phyloP scores from a whole-genome alignment of 2,113 vertebrate genomes.

The Sceloporus tristichus region DNA sequence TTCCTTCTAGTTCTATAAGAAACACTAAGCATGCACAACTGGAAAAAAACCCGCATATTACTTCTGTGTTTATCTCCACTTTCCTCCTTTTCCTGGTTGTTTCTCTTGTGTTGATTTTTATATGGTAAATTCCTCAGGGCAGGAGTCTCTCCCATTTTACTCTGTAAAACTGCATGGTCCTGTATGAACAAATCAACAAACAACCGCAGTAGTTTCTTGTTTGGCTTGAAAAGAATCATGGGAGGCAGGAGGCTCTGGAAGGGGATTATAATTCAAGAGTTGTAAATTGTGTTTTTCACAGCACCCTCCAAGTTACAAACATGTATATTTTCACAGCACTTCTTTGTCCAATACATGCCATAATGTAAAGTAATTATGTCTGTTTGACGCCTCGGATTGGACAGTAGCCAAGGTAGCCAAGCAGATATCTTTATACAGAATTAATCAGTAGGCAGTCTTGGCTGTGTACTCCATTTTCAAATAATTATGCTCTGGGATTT shows the following conservation, averaged over 20 bases:
- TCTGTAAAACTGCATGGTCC: background rate
- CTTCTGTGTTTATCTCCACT: background rate
- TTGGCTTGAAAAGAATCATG: background rate
- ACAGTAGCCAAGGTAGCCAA: background rate
- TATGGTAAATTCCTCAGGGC: background rate
- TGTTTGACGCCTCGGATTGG: background rate
- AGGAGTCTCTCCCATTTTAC: too few relatives aligned
- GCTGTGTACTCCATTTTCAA: background rate
- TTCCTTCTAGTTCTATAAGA: background rate
- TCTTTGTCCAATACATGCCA: background rate
- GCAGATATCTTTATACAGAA: background rate
- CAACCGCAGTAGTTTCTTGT: background rate
- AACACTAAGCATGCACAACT: background rate
- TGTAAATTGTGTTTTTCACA: background rate
- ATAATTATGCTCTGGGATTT: constrained; percentile 15
- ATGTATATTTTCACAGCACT: background rate
- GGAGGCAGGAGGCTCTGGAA: background rate
- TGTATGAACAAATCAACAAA: background rate
- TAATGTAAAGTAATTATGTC: background rate
- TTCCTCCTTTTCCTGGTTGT: background rate
- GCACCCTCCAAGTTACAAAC: background rate
- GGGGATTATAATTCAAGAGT: background rate
- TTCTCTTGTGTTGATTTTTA: background rate
- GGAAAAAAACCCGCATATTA: background rate
- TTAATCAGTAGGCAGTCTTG: background rate